phyloP scores from a whole-genome alignment of 2,113 vertebrate species.

The Rousettus leschenaultii region DNA sequence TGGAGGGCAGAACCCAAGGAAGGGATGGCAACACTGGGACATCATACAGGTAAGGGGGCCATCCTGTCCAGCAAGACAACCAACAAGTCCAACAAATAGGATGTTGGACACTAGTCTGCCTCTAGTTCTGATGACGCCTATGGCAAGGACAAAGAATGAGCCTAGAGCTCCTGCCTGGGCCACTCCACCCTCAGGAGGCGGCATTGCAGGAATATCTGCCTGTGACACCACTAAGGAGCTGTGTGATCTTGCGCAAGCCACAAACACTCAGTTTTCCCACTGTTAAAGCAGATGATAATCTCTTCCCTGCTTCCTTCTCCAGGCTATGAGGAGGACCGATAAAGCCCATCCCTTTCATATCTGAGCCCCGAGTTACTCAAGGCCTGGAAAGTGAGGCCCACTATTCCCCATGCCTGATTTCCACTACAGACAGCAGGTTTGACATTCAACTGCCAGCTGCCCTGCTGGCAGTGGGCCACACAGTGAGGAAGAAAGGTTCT shows the following conservation, averaged over 20 bases:
- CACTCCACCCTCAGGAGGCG: background rate
- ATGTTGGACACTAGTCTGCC: background rate
- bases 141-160: background rate
- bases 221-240: slow-evolving; percentile 64
- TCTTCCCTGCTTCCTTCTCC: slow-evolving; percentile 19
- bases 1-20: slow-evolving; percentile 2
- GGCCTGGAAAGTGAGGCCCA: background rate
- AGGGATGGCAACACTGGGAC: slow-evolving; percentile 23
- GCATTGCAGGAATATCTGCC: background rate
- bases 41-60: background rate
- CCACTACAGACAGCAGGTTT: background rate
- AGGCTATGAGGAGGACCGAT: background rate
- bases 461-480: background rate
- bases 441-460: background rate
- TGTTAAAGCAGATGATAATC: background rate
- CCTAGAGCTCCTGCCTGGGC: background rate
- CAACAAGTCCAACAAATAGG: slow-evolving; percentile 15
- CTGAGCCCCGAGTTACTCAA: background rate
- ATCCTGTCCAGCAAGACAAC: slow-evolving; percentile 42
- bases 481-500: slow-evolving; percentile 10
- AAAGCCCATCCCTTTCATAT: background rate
- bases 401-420: background rate
- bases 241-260: slow-evolving; percentile 74
- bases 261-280: slow-evolving; percentile 2
- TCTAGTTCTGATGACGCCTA: slow-evolving; percentile 5